Conservation (phyloP, 1,140 invertebrate species). For the Drosophila triauraria region DNA sequence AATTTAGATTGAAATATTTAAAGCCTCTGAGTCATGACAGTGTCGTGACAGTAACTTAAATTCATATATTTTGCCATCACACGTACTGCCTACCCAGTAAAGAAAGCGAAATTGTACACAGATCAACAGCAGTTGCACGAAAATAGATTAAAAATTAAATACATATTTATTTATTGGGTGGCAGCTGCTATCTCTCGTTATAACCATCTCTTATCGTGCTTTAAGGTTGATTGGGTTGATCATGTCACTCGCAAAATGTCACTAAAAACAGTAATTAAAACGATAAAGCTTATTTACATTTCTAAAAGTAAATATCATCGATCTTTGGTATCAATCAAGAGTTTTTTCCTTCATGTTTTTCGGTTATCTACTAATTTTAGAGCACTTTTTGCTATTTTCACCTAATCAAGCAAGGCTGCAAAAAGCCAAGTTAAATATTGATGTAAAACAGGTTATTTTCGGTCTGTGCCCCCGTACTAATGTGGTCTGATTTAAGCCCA, state of each 20-base stretch:
- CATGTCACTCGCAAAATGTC: not conserved
- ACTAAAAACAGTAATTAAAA: too few relatives aligned
- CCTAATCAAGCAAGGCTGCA: not conserved
- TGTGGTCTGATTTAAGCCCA: not conserved
- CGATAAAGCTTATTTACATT: too few relatives aligned
- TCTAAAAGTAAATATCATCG: too few relatives aligned
- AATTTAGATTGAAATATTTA: not conserved
- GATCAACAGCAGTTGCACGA: slow-evolving; percentile 1
- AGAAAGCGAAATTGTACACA: not conserved
- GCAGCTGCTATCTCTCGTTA: not conserved
- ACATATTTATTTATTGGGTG: not conserved
- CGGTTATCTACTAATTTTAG: too few relatives aligned
- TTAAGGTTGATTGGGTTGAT: not conserved
- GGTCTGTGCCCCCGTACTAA: slow-evolving; percentile 1
- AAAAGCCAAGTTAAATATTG: not conserved
- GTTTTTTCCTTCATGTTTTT: too few relatives aligned
- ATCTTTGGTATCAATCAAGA: too few relatives aligned
- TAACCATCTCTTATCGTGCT: not conserved
- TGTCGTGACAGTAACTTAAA: not conserved
- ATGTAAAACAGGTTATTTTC: slow-evolving; percentile 13
- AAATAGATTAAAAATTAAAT: not conserved
- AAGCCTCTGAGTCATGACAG: not conserved
- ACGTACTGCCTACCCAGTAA: not conserved
- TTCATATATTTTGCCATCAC: not conserved
- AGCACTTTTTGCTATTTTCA: not conserved